Evolutionary conservation across 2,797 vertebrate species (phyloP), one percentile per base, ranked within the genome.

Genomic region (Cottoperca gobio): DNA sequence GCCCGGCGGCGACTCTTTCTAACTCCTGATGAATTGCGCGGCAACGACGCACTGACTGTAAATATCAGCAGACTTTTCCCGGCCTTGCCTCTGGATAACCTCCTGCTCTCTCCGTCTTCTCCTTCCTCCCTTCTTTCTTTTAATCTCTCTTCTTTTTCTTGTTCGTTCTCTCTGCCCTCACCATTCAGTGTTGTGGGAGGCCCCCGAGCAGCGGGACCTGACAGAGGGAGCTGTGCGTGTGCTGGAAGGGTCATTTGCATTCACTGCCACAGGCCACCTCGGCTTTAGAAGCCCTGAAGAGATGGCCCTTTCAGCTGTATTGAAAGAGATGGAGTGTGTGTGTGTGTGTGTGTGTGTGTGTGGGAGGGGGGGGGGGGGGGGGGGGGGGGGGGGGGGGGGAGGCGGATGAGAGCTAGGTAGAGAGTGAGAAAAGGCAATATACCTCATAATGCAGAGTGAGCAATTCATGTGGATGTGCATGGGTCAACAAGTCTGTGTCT

Each of bases 271-370:
- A 26, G 91, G 88, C 87, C 73, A 85, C 86, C 92, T 90, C 88
- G 72, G 92, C 91, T 90, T 91, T 89, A 92, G 92, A 89, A 86
- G 87, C 89, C 85, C 89, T 90, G 86, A 93, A 94, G 93, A 95
- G 92, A 93, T 78, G 84, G 76, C 67, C 90, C 88, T 94, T 94
- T 94, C 91, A 94, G 92, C 87, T 71, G 71, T 72, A 82, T 35
- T 81, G 89, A 91, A 88, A 89, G 88, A 90, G 81, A 87, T 70
- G 73, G 82, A 64, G 67, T 66, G 64, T 85, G 72, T 67, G 14
- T 71, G 42, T 43, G 28, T 50, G 63, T 42, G 31, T 48, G 24
- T 50, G 48, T 64, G 60, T 73, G 68, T 55, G 67, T 79, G 53
- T 70, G 69, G 63, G 62, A 73, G 57, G n/a, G n/a, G n/a, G 54